A percentile compares a stretch with the other conserved stretches of the same genome.
Evolutionary conservation across 2,113 vertebrate species (phyloP).

Genomic region (Carassius gibelio): DNA sequence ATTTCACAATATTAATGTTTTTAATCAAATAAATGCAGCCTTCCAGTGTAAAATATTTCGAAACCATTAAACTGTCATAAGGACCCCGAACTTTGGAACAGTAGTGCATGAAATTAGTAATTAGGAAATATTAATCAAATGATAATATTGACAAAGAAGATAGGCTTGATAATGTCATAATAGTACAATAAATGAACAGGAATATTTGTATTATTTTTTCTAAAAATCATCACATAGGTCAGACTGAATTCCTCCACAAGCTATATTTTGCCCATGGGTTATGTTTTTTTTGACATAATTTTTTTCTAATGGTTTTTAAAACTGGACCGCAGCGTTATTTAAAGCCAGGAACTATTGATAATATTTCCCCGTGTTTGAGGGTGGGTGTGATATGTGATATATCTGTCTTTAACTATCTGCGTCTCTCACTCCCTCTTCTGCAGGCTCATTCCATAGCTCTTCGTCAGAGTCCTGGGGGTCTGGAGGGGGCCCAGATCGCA

Average conservation of each 20-base stretch:
- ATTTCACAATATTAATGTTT: too few relatives aligned
- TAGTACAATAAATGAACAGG: too few relatives aligned
- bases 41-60: too few relatives aligned
- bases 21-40: too few relatives aligned
- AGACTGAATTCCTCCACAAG: background rate
- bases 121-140: background rate
- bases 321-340: background rate
- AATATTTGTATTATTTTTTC: background rate
- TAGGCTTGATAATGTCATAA: background rate
- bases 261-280: background rate
- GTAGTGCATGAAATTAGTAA: background rate
- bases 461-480: conserved; percentile 66
- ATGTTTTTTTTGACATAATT: background rate
- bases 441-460: conserved; percentile 77
- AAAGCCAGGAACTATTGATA: background rate
- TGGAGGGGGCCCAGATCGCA: conserved; percentile 71
- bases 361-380: background rate
- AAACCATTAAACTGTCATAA: background rate
- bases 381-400: conserved; percentile 53
- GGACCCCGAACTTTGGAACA: background rate
- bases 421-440: conserved; percentile 6
- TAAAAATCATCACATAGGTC: background rate
- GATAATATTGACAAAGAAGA: background rate
- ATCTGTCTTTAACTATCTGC: conserved; percentile 38
- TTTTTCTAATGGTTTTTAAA: background rate